Percentiles rank a stretch among this genome's conserved stretches.
These are phyloP conservation scores for Propithecus deckenii DNA, from an alignment of 2,797 vertebrate species.

Conservation along the genomic window DNA sequence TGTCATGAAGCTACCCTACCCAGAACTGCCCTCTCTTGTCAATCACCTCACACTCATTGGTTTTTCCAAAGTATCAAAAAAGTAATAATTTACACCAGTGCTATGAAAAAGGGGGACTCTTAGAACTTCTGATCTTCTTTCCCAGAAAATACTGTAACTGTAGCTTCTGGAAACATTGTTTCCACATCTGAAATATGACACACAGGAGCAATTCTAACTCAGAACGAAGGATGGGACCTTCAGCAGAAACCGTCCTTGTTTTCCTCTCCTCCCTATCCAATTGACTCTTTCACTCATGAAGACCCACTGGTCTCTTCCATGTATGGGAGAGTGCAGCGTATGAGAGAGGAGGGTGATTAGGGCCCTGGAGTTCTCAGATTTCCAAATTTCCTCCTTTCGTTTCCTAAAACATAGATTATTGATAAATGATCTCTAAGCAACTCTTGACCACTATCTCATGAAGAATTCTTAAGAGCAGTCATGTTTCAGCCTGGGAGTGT, in stretches of 20 bases:
- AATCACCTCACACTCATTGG: not conserved
- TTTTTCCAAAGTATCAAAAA: conserved; percentile 21
- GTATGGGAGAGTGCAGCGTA: not conserved
- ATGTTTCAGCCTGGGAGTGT: not conserved
- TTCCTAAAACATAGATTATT: not conserved
- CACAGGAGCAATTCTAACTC: not conserved
- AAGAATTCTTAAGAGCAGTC: not conserved
- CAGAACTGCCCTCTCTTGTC: not conserved
- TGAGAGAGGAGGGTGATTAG: not conserved
- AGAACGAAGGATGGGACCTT: not conserved
- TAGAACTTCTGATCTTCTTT: not conserved
- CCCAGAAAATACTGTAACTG: not conserved
- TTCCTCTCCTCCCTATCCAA: not conserved
- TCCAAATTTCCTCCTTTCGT: not conserved
- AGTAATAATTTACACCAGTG: not conserved
- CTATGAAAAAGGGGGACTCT: not conserved
- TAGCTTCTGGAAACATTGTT: not conserved
- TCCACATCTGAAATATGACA: not conserved
- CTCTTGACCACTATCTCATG: not conserved
- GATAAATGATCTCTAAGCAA: not conserved
- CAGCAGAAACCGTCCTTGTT: not conserved
- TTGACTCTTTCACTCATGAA: not conserved
- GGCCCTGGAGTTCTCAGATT: not conserved
- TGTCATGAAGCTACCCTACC: not conserved
- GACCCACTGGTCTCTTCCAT: not conserved